Evolutionary conservation across 2,888 invertebrate species (phyloP).

Genomic region (Stenodema calcarata): DNA sequence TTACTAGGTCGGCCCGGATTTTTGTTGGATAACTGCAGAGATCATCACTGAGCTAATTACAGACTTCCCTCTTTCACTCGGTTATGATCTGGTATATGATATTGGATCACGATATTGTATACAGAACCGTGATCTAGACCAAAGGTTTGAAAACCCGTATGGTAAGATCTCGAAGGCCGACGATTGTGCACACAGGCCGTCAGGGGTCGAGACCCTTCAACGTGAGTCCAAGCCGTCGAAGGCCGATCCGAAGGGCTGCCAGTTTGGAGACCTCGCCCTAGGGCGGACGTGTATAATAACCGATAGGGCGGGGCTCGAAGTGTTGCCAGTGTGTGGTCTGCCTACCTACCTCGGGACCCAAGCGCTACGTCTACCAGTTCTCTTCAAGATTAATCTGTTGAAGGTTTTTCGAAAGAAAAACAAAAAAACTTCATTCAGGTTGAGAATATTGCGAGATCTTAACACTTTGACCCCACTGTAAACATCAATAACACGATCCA

Average conservation of each 20-base stretch:
- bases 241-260: background rate
- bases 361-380: background rate
- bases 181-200: background rate
- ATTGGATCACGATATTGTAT: no score
- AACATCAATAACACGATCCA: no score
- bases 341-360: background rate
- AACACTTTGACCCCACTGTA: no score
- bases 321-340: conserved; percentile 16
- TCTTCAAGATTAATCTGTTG: background rate
- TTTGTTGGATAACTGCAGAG: no score
- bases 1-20: no score
- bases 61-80: no score
- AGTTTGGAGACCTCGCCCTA: background rate
- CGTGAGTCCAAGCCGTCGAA: background rate
- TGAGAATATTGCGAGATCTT: no score
- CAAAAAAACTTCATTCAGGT: no score
- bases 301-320: background rate
- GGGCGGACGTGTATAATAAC: background rate
- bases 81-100: no score
- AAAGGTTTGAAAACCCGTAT: background rate
- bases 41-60: no score
- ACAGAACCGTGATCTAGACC: no score
- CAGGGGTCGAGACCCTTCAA: background rate
- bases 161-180: background rate
- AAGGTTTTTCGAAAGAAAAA: no score